Percentiles rank a stretch among this genome's conserved stretches.
Conservation (phyloP, 2,113 vertebrate species). For the Setophaga petechia region DNA sequence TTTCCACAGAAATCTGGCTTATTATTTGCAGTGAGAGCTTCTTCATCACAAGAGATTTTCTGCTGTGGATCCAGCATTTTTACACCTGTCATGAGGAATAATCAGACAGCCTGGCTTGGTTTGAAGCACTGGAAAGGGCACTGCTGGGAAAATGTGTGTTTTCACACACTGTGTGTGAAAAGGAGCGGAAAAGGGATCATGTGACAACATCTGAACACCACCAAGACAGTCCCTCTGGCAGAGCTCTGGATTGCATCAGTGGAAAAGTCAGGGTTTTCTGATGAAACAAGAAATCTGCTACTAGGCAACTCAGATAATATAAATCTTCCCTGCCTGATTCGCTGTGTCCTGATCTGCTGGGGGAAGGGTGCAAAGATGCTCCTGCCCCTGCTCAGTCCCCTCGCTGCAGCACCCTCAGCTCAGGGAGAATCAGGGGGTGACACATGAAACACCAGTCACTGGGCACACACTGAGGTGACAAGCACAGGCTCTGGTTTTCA, state of each 20-base stretch:
- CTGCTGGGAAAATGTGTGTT: background rate
- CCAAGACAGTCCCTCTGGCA: background rate
- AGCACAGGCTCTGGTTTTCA: background rate
- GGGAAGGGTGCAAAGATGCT: background rate
- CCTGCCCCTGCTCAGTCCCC: background rate
- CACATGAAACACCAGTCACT: background rate
- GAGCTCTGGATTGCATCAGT: background rate
- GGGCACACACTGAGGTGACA: background rate
- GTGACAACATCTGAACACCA: background rate
- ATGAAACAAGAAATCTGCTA: background rate
- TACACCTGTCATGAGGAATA: conserved; percentile 10
- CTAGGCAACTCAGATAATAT: background rate
- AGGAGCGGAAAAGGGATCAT: background rate
- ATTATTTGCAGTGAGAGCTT: conserved; percentile 34
- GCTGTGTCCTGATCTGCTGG: background rate
- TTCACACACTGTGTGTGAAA: background rate
- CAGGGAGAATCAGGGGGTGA: background rate
- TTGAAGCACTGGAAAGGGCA: background rate
- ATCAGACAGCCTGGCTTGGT: background rate
- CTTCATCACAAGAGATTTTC: conserved; percentile 40
- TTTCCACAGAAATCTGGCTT: conserved; percentile 4
- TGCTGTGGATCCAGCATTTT: conserved; percentile 44
- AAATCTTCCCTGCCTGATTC: background rate
- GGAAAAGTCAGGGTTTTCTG: background rate
- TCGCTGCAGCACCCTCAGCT: background rate